Conservation (phyloP, 2,888 invertebrate genomes). For the Standfussiana lucernea region DNA sequence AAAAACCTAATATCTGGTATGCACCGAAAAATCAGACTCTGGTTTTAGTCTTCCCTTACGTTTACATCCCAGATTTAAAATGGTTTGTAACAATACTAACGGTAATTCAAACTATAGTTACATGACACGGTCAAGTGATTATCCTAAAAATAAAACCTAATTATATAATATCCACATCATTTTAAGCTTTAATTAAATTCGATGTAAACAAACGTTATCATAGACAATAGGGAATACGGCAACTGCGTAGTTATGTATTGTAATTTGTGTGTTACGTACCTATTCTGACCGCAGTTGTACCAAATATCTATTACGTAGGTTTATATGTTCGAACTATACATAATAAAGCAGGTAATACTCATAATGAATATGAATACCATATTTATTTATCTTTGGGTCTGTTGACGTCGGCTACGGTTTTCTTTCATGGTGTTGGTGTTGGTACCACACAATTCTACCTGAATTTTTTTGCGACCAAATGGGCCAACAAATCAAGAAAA, state of each 20-base stretch:
- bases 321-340: background rate
- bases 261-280: conserved; percentile 11
- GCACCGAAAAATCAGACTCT: no score
- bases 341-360: background rate
- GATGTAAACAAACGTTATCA: conserved; percentile 14
- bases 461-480: background rate
- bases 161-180: conserved; percentile 3
- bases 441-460: background rate
- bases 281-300: conserved; percentile 11
- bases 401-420: background rate
- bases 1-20: background rate
- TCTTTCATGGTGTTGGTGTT: background rate
- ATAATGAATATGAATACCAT: background rate
- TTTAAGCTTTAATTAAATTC: conserved; percentile 13
- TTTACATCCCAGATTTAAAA: background rate
- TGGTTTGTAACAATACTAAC: background rate
- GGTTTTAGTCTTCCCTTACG: background rate
- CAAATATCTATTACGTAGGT: background rate
- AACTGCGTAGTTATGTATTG: conserved; percentile 21
- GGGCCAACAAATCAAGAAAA: background rate
- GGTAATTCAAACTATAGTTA: background rate
- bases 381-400: background rate
- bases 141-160: conserved; percentile 12
- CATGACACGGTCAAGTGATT: background rate
- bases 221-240: conserved; percentile 14